Conservation (phyloP, 2,797 vertebrate genomes). For the Anniella stebbinsi region DNA sequence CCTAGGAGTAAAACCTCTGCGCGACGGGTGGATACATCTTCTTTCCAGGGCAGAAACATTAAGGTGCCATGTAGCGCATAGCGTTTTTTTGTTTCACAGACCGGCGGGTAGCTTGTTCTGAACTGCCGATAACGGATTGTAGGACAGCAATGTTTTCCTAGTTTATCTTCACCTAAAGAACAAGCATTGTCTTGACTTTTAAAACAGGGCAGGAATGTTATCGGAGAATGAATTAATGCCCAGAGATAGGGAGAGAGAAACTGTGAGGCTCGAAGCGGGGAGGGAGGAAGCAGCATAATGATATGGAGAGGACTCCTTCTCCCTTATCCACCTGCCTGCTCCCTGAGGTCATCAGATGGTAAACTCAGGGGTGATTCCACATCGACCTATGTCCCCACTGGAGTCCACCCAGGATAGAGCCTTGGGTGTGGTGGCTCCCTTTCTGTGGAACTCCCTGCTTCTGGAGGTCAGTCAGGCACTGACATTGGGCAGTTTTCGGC, state of each 20-base stretch:
- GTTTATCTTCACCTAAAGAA: not conserved
- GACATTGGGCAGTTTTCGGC: no score
- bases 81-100: not conserved
- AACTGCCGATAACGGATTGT: slow-evolving; percentile 1
- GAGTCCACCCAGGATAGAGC: no score
- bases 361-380: no score
- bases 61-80: not conserved
- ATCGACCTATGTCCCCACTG: no score
- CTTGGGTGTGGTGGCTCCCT: no score
- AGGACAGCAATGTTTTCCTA: not conserved
- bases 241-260: no score
- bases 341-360: no score
- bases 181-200: not conserved
- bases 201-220: not conserved
- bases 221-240: not conserved
- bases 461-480: no score
- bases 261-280: no score
- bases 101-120: not conserved
- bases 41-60: not conserved
- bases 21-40: not conserved
- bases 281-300: not conserved
- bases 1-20: not conserved
- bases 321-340: no score
- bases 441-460: no score
- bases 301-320: no score